Conservation (phyloP, 2,888 invertebrate species). For the Mystacides longicornis region DNA sequence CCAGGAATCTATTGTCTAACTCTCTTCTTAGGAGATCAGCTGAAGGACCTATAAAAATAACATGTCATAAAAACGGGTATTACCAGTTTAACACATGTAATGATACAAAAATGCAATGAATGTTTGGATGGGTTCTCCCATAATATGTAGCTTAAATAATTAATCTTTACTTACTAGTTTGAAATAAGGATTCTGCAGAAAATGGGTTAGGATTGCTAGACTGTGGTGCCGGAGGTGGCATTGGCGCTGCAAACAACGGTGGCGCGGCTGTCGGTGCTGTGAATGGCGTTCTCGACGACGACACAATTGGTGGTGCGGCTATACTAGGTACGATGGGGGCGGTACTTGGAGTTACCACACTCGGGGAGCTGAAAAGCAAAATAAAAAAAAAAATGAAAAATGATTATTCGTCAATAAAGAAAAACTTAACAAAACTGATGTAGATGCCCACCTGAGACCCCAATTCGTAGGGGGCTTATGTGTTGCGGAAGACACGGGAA, state of each 20-base stretch:
- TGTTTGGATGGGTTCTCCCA: too few species aligned
- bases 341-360: constrained; percentile 28
- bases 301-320: constrained; percentile 42
- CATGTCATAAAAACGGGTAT: neutral
- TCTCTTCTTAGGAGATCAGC: constrained; percentile 83
- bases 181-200: constrained; percentile 81
- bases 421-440: too few species aligned
- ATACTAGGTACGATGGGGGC: constrained; percentile 35
- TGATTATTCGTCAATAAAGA: too few species aligned
- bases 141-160: neutral
- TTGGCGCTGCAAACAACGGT: constrained; percentile 61
- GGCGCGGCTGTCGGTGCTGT: constrained; percentile 52
- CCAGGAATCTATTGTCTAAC: constrained; percentile 83
- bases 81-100: too few species aligned
- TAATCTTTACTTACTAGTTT: constrained; percentile 61
- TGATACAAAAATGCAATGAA: too few species aligned
- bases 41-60: constrained; percentile 39
- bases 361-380: constrained; percentile 31
- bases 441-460: constrained; percentile 52
- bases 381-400: too few species aligned
- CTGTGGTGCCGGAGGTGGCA: constrained; percentile 42
- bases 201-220: constrained; percentile 68
- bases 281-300: constrained; percentile 48
- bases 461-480: constrained; percentile 46
- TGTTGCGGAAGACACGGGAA: constrained; percentile 34